A percentile compares a stretch with the other conserved stretches of the same genome.
These are phyloP conservation scores for Acridotheres tristis DNA, from an alignment of 2,797 vertebrate species.

Conservation along the genomic window DNA sequence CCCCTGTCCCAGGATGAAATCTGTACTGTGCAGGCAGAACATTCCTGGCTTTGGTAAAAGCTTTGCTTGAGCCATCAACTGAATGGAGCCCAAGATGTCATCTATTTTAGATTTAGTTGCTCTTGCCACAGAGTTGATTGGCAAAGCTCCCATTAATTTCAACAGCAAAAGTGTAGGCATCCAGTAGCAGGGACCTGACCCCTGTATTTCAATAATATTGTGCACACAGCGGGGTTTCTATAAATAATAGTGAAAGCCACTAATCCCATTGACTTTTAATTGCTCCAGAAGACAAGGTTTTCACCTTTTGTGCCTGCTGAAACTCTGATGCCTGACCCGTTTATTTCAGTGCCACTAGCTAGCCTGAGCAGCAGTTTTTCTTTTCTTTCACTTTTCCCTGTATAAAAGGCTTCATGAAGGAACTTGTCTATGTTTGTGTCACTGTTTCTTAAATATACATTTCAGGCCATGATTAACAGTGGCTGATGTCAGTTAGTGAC, in stretches of 20 bases:
- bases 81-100: neutral
- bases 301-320: slow-evolving; percentile 48
- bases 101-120: slow-evolving; percentile 53
- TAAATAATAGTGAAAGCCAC: slow-evolving; percentile 49
- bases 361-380: slow-evolving; percentile 25
- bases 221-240: slow-evolving; percentile 14
- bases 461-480: slow-evolving; percentile 50
- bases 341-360: slow-evolving; percentile 48
- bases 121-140: slow-evolving; percentile 47
- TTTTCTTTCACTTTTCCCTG: slow-evolving; percentile 16
- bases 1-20: neutral
- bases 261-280: slow-evolving; percentile 66
- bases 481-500: slow-evolving; percentile 61
- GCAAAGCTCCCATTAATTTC: slow-evolving; percentile 57
- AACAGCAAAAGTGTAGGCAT: slow-evolving; percentile 31
- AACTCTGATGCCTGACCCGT: slow-evolving; percentile 39
- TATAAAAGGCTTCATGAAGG: slow-evolving; percentile 29
- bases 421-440: slow-evolving; percentile 45
- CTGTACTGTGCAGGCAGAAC: neutral
- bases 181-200: slow-evolving; percentile 44
- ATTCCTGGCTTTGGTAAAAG: neutral
- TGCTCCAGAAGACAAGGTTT: slow-evolving; percentile 38
- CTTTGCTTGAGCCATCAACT: neutral
- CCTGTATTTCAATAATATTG: slow-evolving; percentile 51
- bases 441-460: slow-evolving; percentile 55